These are phyloP conservation scores for Bufotes viridis DNA, from an alignment of 2,797 vertebrate genomes.

Conservation along the genomic window DNA sequence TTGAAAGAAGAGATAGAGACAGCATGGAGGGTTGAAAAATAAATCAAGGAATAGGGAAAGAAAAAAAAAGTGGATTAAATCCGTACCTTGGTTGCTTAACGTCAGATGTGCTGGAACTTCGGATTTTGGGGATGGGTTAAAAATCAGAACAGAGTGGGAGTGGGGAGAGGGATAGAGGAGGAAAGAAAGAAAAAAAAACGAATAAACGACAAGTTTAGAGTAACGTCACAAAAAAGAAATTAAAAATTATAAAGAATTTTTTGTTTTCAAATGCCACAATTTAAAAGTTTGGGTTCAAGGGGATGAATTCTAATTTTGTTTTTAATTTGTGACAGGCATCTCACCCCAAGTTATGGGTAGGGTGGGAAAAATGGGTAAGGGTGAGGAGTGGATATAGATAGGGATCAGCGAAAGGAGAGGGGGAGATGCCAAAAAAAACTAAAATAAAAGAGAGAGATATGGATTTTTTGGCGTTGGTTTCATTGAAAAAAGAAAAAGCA, in stretches of 20 bases:
- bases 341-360: conserved; percentile 55
- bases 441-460: conserved; percentile 58
- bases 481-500: conserved; percentile 63
- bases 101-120: conserved; percentile 98
- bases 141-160: conserved; percentile 67
- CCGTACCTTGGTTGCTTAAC: conserved; percentile 98
- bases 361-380: conserved; percentile 63
- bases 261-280: conserved; percentile 73
- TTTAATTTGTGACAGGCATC: conserved; percentile 80
- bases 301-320: conserved; percentile 50
- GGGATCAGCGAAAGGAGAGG: conserved; percentile 51
- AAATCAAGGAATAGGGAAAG: conserved; percentile 64
- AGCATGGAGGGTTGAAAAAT: conserved; percentile 53
- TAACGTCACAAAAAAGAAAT: conserved; percentile 75
- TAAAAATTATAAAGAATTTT: conserved; percentile 66
- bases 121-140: conserved; percentile 63
- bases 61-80: conserved; percentile 77
- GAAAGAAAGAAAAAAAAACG: conserved; percentile 82
- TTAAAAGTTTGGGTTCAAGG: conserved; percentile 68
- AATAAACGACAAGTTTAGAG: conserved; percentile 72
- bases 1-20: conserved; percentile 41
- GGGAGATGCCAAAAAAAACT: conserved; percentile 60
- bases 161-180: conserved; percentile 78
- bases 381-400: conserved; percentile 63
- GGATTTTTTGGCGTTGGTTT: conserved; percentile 59